Conservation (phyloP, 2,797 vertebrate species). For the Malurus splendens region DNA sequence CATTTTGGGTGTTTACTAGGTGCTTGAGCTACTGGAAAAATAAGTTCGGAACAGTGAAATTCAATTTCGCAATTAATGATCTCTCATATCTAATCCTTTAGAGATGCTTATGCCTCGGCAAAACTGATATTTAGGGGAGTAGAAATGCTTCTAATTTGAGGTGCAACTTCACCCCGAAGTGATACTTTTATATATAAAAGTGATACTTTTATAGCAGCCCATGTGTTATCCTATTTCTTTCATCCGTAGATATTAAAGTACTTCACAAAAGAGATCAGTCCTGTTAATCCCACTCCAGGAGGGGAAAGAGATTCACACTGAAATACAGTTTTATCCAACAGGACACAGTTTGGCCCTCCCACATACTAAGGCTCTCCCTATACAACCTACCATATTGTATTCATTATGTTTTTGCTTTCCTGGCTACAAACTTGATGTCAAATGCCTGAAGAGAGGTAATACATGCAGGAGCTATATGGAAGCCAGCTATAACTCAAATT, state of each 20-base stretch:
- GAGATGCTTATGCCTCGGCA: background rate
- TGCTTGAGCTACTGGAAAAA: background rate
- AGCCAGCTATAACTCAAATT: background rate
- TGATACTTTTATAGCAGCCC: background rate
- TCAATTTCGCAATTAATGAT: background rate
- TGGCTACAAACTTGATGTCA: background rate
- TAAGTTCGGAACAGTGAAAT: background rate
- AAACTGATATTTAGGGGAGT: background rate
- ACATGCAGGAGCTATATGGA: background rate
- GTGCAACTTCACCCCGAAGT: background rate
- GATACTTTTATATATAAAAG: too few relatives aligned
- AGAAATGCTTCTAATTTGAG: background rate
- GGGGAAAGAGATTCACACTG: background rate
- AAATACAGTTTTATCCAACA: background rate
- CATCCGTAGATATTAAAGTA: background rate
- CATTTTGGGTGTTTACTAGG: background rate
- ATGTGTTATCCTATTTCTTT: background rate
- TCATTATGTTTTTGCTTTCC: background rate
- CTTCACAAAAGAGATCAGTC: background rate
- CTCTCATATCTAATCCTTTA: background rate
- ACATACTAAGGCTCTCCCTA: background rate
- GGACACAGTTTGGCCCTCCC: background rate
- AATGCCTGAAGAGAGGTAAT: accelerated
- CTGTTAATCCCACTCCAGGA: background rate
- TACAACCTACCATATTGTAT: accelerated